phyloP scores from a whole-genome alignment of 2,113 vertebrate genomes.

The Ailurus styani region DNA sequence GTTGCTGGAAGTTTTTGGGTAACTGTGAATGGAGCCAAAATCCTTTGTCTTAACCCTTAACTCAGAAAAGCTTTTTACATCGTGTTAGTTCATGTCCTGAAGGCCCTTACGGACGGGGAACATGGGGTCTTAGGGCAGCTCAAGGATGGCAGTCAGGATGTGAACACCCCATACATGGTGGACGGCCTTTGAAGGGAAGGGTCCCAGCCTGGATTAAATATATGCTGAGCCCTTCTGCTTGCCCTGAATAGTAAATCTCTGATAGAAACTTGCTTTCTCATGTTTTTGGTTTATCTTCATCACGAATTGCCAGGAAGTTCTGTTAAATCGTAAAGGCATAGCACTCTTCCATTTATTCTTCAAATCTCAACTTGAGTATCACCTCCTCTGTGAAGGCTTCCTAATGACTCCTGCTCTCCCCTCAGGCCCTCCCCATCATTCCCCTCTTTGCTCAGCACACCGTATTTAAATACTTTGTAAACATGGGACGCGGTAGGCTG shows the following conservation, averaged over 20 bases:
- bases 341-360: neutral
- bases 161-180: rapidly evolving
- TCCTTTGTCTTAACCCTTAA: neutral
- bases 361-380: neutral
- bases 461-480: constrained; percentile 4
- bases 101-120: neutral
- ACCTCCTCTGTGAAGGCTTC: neutral
- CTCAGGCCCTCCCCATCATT: neutral
- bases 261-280: neutral
- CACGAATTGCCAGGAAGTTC: neutral
- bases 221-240: neutral
- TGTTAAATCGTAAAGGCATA: neutral
- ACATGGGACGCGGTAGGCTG: neutral
- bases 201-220: neutral
- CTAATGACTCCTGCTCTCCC: neutral
- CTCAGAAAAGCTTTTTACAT: constrained; percentile 26
- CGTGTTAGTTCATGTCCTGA: neutral
- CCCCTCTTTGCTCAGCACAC: neutral
- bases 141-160: neutral
- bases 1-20: neutral
- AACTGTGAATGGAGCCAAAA: neutral
- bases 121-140: neutral
- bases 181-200: neutral
- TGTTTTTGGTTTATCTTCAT: neutral
- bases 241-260: neutral